phyloP scores from a whole-genome alignment of 2,797 vertebrate species.

The Lepus townsendii region DNA sequence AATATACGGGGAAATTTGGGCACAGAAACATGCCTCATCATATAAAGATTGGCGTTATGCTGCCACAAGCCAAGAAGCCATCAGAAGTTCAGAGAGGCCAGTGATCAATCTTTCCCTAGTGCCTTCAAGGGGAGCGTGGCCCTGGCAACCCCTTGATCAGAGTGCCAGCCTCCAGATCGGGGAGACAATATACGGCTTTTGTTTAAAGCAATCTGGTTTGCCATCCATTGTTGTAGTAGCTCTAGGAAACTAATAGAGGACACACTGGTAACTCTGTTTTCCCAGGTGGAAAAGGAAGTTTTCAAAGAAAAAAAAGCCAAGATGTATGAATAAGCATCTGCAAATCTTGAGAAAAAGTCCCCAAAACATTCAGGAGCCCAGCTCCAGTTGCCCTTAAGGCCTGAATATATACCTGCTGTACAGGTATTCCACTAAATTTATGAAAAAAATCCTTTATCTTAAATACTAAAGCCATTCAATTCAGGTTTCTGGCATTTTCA shows the following conservation, averaged over 20 bases:
- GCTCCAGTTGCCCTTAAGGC: background rate
- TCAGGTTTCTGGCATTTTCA: background rate
- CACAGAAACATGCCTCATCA: background rate
- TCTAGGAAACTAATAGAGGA: slow-evolving; percentile 6
- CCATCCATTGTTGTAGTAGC: background rate
- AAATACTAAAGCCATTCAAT: background rate
- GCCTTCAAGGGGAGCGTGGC: background rate
- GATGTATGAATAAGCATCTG: background rate
- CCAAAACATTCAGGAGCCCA: background rate
- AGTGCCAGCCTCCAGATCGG: background rate
- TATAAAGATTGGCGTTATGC: background rate
- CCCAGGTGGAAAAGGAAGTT: background rate
- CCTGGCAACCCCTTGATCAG: background rate
- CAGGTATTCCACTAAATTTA: background rate
- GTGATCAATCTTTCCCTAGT: background rate
- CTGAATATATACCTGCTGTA: background rate
- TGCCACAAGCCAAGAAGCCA: background rate
- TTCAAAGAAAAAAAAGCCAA: background rate
- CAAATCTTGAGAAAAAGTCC: background rate
- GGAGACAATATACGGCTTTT: background rate
- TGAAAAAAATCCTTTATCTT: background rate
- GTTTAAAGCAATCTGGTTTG: background rate
- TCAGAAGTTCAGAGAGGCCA: background rate
- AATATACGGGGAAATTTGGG: background rate
- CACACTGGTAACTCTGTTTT: background rate